Evolutionary conservation across 2,113 vertebrate species (phyloP).

Genomic region (Neogobius melanostomus): DNA sequence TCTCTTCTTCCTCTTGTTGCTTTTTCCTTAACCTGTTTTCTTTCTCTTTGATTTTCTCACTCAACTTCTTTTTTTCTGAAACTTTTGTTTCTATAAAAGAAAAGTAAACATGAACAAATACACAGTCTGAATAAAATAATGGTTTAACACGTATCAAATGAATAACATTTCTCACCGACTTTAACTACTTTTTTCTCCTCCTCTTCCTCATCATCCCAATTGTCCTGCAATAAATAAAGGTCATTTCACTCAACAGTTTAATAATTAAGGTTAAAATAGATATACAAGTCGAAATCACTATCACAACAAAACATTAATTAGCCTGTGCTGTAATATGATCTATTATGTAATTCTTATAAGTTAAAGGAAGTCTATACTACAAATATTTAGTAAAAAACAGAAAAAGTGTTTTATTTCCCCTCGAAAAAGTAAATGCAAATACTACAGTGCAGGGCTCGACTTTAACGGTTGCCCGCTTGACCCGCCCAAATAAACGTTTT

Average conservation of each 20-base stretch:
- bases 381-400: no score
- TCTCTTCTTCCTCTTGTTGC: constrained; percentile 75
- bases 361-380: no score
- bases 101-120: constrained; percentile 4
- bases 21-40: constrained; percentile 89
- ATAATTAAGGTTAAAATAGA: neutral
- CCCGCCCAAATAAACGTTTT: no score
- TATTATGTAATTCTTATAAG: no score
- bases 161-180: constrained; percentile 13
- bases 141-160: neutral
- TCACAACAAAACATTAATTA: neutral
- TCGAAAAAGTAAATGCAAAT: no score
- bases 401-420: no score
- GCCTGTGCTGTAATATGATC: no score
- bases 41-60: constrained; percentile 96
- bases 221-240: constrained; percentile 79
- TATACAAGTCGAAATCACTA: neutral
- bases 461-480: no score
- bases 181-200: constrained; percentile 66
- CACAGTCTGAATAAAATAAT: neutral
- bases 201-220: constrained; percentile 92
- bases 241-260: no score
- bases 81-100: constrained; percentile 81
- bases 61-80: constrained; percentile 95
- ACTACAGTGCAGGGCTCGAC: no score